phyloP scores from a whole-genome alignment of 1,140 invertebrate genomes.

The Tachypleus tridentatus region DNA sequence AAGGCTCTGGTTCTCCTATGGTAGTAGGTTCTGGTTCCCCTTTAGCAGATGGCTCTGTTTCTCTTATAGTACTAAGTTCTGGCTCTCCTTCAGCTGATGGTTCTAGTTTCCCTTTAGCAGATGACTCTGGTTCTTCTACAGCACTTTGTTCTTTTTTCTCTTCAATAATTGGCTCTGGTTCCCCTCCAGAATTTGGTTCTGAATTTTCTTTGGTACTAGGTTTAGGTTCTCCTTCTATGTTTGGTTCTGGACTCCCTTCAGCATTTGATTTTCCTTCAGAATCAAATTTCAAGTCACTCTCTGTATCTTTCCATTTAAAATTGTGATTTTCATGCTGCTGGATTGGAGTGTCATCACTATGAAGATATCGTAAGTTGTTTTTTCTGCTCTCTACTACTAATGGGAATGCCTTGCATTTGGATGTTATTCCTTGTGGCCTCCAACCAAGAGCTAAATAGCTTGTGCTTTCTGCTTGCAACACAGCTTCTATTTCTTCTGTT shows the following conservation, averaged over 20 bases:
- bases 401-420: constrained; percentile 19
- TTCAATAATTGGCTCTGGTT: no score
- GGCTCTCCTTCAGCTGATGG: no score
- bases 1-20: no score
- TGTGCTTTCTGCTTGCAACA: constrained; percentile 66
- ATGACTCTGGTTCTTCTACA: no score
- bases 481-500: constrained; percentile 65
- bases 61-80: no score
- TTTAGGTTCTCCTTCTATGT: background rate
- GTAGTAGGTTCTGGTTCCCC: no score
- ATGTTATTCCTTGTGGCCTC: constrained; percentile 44
- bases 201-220: no score
- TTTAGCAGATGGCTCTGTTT: no score
- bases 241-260: constrained; percentile 9
- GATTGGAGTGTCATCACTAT: constrained; percentile 18
- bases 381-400: constrained; percentile 44
- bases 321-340: constrained; percentile 1
- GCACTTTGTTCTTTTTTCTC: no score
- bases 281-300: background rate
- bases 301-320: background rate
- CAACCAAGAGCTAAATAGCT: constrained; percentile 77
- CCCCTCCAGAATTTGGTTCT: no score
- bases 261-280: constrained; percentile 1
- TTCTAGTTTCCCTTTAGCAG: no score
- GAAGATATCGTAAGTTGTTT: constrained; percentile 53